These are phyloP conservation scores for Bombus superbus DNA, from an alignment of 1,140 invertebrate genomes.

Conservation along the genomic window DNA sequence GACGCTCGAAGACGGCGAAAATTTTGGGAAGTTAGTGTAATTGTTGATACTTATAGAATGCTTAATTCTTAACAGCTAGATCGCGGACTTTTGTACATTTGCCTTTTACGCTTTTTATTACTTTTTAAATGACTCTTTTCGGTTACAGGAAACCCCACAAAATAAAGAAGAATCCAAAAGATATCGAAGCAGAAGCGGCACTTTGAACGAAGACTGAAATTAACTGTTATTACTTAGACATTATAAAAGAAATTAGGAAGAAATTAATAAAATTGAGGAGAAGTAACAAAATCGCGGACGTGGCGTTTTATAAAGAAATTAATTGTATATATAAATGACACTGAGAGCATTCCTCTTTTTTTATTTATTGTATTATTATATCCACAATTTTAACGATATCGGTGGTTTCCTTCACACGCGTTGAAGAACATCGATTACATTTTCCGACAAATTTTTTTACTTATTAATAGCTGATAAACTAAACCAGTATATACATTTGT, in stretches of 20 bases:
- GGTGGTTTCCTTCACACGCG: background rate
- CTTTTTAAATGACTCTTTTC: background rate
- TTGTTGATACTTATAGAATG: background rate
- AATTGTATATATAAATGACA: slow-evolving; percentile 54
- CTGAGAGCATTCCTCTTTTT: slow-evolving; percentile 58
- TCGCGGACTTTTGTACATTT: background rate
- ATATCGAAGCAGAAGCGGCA: slow-evolving; percentile 67
- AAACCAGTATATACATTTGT: background rate
- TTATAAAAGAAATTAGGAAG: background rate
- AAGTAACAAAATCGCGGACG: slow-evolving; percentile 2
- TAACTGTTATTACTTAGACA: background rate
- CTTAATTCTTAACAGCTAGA: no score
- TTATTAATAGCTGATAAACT: background rate
- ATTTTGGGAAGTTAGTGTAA: slow-evolving; percentile 85
- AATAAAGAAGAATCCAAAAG: slow-evolving; percentile 52
- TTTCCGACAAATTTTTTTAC: background rate
- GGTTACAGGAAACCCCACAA: slow-evolving; percentile 52
- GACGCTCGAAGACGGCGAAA: slow-evolving; percentile 90
- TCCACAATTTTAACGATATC: slow-evolving; percentile 17
- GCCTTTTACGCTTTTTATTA: background rate
- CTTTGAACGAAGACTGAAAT: slow-evolving; percentile 59
- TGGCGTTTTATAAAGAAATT: slow-evolving; percentile 22
- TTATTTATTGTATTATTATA: slow-evolving; percentile 63
- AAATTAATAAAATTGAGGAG: no score
- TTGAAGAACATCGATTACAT: background rate